Evolutionary conservation across 2,888 invertebrate species (phyloP).

Genomic region (Ormyrus labotus): DNA sequence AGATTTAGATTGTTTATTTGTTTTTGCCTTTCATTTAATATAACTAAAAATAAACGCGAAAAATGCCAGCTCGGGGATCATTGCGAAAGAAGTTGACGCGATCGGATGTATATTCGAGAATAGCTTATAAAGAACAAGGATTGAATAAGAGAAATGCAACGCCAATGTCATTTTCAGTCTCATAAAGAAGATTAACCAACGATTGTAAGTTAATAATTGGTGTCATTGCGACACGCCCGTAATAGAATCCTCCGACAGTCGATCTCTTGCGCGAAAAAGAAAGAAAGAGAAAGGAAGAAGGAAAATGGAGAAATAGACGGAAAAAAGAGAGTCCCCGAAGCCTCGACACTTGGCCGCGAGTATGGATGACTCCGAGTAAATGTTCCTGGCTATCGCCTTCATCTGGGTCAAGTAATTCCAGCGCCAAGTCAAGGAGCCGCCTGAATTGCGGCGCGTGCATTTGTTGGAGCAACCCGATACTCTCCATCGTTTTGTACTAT

Average conservation of each 20-base stretch:
- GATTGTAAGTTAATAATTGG: conserved; percentile 53
- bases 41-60: too few relatives aligned
- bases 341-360: conserved; percentile 12
- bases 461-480: conserved; percentile 21
- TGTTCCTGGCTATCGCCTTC: conserved; percentile 20
- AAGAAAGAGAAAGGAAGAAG: neutral
- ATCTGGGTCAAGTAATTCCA: conserved; percentile 43
- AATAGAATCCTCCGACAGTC: conserved; percentile 49
- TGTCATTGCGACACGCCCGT: conserved; percentile 47
- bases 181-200: conserved; percentile 54
- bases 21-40: too few relatives aligned
- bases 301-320: neutral
- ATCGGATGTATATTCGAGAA: too few relatives aligned
- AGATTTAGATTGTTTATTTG: too few relatives aligned
- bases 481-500: conserved; percentile 20
- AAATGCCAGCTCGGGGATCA: too few relatives aligned
- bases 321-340: neutral
- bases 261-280: conserved; percentile 12
- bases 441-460: conserved; percentile 2
- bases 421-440: conserved; percentile 38
- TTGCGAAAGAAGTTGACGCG: too few relatives aligned
- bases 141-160: conserved; percentile 41
- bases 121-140: neutral
- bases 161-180: conserved; percentile 26
- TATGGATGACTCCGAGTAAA: conserved; percentile 31